Evolutionary conservation across 1,140 invertebrate species (phyloP).

Genomic region (Tachypleus tridentatus): DNA sequence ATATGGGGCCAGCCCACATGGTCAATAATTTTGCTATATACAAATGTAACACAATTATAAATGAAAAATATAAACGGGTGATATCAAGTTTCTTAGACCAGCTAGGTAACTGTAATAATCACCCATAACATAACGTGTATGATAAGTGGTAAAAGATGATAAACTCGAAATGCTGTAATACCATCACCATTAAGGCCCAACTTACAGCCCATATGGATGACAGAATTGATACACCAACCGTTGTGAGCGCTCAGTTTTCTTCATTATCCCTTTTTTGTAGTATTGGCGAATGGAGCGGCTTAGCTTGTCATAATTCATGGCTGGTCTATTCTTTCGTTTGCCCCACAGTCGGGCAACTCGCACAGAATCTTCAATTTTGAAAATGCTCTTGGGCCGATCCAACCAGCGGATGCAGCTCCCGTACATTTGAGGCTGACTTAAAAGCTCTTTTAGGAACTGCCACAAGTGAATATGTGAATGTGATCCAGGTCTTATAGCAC

Average conservation of each 20-base stretch:
- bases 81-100: constrained; percentile 2
- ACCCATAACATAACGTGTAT: constrained; percentile 4
- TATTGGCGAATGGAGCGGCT: constrained; percentile 96
- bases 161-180: background rate
- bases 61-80: background rate
- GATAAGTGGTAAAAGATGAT: constrained; percentile 7
- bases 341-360: constrained; percentile 93
- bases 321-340: constrained; percentile 89
- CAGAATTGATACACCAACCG: constrained; percentile 98
- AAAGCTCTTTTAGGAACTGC: constrained; percentile 96
- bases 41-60: no score
- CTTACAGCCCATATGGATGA: constrained; percentile 76
- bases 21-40: no score
- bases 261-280: constrained; percentile 99
- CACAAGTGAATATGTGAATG: constrained; percentile 93
- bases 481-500: constrained; percentile 39
- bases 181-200: background rate
- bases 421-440: constrained; percentile 70
- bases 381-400: constrained; percentile 84
- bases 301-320: constrained; percentile 99
- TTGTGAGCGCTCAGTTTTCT: constrained; percentile 96
- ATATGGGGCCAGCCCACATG: no score
- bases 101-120: constrained; percentile 1
- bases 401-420: constrained; percentile 93
- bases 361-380: constrained; percentile 98